phyloP scores from a whole-genome alignment of 2,113 vertebrate species.

The Todiramphus saurophagus region DNA sequence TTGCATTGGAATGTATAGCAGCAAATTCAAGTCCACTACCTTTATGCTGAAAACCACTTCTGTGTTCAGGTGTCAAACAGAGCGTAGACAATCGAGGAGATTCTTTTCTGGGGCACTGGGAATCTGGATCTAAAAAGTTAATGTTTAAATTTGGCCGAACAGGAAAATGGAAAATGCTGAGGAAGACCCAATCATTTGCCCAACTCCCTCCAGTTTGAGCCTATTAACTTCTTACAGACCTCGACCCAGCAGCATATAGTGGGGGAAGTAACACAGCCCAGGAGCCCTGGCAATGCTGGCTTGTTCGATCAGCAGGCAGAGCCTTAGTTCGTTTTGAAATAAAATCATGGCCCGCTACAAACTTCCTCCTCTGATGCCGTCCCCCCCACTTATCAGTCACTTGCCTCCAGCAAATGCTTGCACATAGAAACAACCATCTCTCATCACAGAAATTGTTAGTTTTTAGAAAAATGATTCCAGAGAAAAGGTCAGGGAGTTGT shows the following conservation, averaged over 20 bases:
- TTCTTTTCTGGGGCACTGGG: neutral
- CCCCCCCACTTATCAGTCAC: rapidly evolving
- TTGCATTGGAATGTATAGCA: neutral
- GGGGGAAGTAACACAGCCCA: neutral
- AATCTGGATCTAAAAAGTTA: neutral
- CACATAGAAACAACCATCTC: neutral
- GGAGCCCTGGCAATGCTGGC: neutral
- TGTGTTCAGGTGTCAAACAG: neutral
- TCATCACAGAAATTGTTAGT: neutral
- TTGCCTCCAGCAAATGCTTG: neutral
- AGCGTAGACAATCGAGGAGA: neutral
- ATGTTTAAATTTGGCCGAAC: neutral
- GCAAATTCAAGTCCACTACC: neutral
- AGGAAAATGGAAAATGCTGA: slow-evolving; percentile 61
- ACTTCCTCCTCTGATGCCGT: neutral
- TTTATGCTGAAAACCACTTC: neutral
- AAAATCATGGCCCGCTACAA: neutral
- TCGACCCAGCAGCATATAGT: rapidly evolving
- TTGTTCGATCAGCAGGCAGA: neutral
- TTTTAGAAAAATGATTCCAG: neutral
- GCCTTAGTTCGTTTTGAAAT: neutral
- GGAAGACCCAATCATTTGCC: neutral
- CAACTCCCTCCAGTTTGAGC: neutral
- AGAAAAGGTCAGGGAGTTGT: neutral
- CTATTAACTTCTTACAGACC: neutral